Conservation (phyloP, 1,140 invertebrate species). For the Tetragnatha versicolor region DNA sequence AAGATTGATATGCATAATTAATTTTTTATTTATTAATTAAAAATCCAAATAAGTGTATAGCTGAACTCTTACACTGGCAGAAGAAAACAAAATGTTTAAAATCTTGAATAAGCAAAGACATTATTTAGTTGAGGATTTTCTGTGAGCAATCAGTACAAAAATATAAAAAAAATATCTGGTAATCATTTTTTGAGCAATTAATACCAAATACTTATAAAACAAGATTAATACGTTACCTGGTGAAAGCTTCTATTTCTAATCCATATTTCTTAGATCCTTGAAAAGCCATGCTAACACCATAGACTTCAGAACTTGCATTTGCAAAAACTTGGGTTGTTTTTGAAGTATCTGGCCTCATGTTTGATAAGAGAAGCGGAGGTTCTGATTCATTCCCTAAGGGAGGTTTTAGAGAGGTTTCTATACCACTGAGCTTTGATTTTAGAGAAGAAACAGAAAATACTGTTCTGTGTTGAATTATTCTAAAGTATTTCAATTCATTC, state of each 20-base stretch:
- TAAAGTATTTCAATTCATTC: neutral
- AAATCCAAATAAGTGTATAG: neutral
- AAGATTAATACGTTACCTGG: neutral
- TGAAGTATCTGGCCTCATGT: neutral
- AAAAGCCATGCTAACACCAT: neutral
- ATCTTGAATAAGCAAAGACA: neutral
- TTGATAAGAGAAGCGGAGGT: neutral
- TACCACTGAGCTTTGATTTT: neutral
- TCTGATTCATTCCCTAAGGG: neutral
- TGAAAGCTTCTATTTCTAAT: slow-evolving; percentile 8
- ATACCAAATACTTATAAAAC: neutral
- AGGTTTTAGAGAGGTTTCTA: neutral
- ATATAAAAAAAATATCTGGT: neutral
- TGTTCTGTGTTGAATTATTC: slow-evolving; percentile 1
- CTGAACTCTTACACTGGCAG: neutral
- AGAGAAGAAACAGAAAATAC: neutral
- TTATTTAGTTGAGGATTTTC: neutral
- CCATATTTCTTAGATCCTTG: neutral
- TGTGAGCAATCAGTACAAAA: neutral
- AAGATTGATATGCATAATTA: no score
- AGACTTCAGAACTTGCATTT: neutral
- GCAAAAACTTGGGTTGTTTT: neutral
- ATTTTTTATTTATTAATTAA: no score
- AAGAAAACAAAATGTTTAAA: neutral
- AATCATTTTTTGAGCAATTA: neutral